These are phyloP conservation scores for Gavia stellata DNA, from an alignment of 2,113 vertebrate species.

Conservation along the genomic window DNA sequence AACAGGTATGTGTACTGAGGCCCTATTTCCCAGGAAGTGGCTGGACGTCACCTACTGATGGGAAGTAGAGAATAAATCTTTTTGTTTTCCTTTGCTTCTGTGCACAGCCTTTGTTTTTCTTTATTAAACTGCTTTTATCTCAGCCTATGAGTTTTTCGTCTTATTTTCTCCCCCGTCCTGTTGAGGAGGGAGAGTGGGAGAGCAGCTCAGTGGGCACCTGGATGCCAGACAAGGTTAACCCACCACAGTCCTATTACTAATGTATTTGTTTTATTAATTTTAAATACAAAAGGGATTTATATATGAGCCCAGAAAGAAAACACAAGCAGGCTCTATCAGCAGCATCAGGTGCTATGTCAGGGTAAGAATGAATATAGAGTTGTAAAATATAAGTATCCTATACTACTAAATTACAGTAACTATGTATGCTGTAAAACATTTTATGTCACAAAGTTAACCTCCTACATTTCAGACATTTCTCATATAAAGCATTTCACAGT, in stretches of 20 bases:
- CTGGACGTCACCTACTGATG: neutral
- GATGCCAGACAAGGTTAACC: neutral
- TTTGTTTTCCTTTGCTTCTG: neutral
- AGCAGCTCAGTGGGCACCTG: neutral
- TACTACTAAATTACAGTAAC: neutral
- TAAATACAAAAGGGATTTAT: neutral
- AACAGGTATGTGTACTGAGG: rapidly evolving
- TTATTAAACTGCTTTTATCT: neutral
- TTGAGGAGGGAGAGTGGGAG: neutral
- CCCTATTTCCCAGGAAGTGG: neutral
- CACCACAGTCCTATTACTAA: neutral
- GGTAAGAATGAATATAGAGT: neutral
- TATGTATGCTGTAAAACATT: neutral
- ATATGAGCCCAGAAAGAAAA: neutral
- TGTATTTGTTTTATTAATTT: neutral
- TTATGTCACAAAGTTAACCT: neutral
- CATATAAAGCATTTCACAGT: neutral
- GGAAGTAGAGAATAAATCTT: neutral
- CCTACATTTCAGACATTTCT: neutral
- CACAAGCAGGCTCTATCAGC: neutral
- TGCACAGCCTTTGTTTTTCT: neutral
- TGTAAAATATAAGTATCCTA: neutral
- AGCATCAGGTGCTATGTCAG: neutral
- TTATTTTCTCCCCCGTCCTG: neutral
- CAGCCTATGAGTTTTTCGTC: rapidly evolving